phyloP scores from a whole-genome alignment of 2,797 vertebrate species.

The Sebastiscus albofasciatus region DNA sequence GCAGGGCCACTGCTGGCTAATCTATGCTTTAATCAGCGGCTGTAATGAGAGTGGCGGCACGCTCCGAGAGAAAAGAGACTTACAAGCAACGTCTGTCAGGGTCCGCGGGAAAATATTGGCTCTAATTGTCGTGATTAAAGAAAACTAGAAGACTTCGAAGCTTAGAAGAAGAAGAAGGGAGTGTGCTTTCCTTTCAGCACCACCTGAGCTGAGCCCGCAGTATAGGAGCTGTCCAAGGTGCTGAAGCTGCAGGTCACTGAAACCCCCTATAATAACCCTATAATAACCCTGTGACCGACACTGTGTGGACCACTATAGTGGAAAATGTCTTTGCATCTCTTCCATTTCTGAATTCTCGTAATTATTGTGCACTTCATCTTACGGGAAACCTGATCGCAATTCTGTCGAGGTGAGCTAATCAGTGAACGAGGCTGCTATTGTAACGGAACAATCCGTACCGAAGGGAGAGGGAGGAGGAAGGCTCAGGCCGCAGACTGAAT shows the following conservation, averaged over 20 bases:
- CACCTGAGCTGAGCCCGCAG: neutral
- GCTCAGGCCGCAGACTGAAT: conserved; percentile 92
- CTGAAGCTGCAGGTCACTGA: conserved; percentile 26
- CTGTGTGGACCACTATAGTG: neutral
- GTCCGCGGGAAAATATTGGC: conserved; percentile 95
- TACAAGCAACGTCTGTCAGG: conserved; percentile 99
- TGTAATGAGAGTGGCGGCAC: conserved; percentile 99
- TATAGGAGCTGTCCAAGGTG: conserved; percentile 57
- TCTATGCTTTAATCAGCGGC: conserved; percentile 99
- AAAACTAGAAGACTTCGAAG: conserved; percentile 92
- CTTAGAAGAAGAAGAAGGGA: conserved; percentile 28
- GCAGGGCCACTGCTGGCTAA: conserved; percentile 99
- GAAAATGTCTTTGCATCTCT: neutral
- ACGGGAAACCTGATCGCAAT: conserved; percentile 82
- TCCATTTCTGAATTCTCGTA: conserved; percentile 67
- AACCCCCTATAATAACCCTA: too few relatives aligned
- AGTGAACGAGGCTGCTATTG: conserved; percentile 88
- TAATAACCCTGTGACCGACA: neutral
- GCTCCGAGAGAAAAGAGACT: conserved; percentile 98
- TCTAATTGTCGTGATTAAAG: conserved; percentile 97
- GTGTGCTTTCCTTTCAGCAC: conserved; percentile 28
- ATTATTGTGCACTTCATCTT: conserved; percentile 60
- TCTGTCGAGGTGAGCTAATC: conserved; percentile 85
- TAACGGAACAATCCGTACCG: conserved; percentile 69
- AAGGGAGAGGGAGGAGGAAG: conserved; percentile 55